phyloP scores from a whole-genome alignment of 2,797 vertebrate species.

The Rhadinocentrus ornatus region DNA sequence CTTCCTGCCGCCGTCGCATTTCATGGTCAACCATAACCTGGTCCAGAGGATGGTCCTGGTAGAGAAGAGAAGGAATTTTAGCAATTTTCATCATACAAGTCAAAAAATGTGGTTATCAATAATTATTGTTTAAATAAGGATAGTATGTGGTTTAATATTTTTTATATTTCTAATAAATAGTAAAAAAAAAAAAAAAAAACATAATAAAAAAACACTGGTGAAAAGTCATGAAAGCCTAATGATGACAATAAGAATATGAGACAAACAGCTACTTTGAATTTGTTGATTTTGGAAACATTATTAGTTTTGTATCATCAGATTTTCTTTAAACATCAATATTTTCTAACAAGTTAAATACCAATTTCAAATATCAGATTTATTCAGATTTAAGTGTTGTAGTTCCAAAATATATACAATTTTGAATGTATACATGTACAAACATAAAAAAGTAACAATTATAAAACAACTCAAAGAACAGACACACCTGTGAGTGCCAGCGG shows the following conservation, averaged over 20 bases:
- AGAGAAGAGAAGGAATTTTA: neutral
- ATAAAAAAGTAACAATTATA: neutral
- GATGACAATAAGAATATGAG: neutral
- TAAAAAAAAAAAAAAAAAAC: neutral
- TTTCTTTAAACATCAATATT: neutral
- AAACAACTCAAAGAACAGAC: neutral
- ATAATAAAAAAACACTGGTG: neutral
- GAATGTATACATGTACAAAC: neutral
- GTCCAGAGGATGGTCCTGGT: conserved; percentile 86
- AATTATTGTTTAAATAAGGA: neutral
- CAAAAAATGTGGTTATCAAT: neutral
- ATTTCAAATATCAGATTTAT: neutral
- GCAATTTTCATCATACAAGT: neutral
- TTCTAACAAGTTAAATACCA: no score
- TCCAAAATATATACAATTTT: neutral
- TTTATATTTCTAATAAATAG: neutral
- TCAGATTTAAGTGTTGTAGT: neutral
- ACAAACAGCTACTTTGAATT: neutral
- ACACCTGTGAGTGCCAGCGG: conserved; percentile 83
- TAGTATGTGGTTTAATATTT: neutral
- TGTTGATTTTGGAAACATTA: neutral
- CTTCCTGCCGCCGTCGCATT: conserved; percentile 84
- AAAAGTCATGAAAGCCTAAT: neutral
- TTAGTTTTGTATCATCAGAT: neutral
- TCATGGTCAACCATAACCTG: conserved; percentile 87